These are phyloP conservation scores for Tachycineta bicolor DNA, from an alignment of 2,113 vertebrate species.

Conservation along the genomic window DNA sequence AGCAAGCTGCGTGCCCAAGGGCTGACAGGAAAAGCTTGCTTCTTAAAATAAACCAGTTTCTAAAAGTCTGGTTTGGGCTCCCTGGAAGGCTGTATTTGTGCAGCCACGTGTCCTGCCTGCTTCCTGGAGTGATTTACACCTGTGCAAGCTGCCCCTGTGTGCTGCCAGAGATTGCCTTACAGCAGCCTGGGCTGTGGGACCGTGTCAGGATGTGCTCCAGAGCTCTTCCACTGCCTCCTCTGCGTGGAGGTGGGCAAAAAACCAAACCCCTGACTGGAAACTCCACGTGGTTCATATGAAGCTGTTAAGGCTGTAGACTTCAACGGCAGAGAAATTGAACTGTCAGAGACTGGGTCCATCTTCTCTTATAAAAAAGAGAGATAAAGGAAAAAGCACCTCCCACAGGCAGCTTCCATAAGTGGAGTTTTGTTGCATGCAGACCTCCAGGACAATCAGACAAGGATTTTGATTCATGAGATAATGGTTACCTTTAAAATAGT, in stretches of 20 bases:
- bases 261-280: background rate
- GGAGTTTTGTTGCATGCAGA: background rate
- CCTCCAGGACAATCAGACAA: background rate
- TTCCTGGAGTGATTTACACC: slow-evolving; percentile 53
- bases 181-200: background rate
- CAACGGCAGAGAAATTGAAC: background rate
- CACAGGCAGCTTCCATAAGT: background rate
- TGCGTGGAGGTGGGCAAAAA: background rate
- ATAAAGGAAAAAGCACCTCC: background rate
- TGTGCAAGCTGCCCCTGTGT: background rate
- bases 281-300: background rate
- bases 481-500: background rate
- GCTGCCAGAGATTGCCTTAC: background rate
- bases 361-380: background rate
- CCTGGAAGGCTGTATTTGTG: slow-evolving; percentile 6
- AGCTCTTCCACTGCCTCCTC: background rate
- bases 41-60: slow-evolving; percentile 11
- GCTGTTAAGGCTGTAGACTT: background rate
- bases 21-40: slow-evolving; percentile 14
- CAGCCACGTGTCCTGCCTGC: slow-evolving; percentile 34
- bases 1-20: background rate
- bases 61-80: slow-evolving; percentile 9
- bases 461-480: slow-evolving; percentile 17
- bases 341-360: background rate
- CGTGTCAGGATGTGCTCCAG: background rate